phyloP scores from a whole-genome alignment of 1,140 invertebrate species.

The Parapsyche elsis region DNA sequence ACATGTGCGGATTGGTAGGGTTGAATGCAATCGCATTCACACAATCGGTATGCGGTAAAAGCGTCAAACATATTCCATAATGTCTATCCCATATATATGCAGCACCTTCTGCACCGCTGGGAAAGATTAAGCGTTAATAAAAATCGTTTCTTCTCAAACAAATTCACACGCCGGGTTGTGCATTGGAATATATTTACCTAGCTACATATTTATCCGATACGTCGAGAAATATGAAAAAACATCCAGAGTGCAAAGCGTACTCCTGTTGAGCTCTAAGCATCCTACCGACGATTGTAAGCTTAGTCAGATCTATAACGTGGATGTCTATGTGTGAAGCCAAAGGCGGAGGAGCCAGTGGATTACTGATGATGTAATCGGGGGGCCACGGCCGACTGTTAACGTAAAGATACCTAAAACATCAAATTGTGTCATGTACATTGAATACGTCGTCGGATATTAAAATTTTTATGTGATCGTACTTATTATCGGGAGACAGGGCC shows the following conservation, averaged over 20 bases:
- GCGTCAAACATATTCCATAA: conserved; percentile 82
- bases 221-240: conserved; percentile 91
- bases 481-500: conserved; percentile 87
- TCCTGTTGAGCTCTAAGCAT: conserved; percentile 88
- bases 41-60: conserved; percentile 83
- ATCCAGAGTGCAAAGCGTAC: conserved; percentile 88
- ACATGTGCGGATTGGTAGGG: conserved; percentile 82
- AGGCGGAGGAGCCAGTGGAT: conserved; percentile 84
- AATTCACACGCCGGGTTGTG: no score
- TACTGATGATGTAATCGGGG: conserved; percentile 79
- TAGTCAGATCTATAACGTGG: conserved; percentile 87
- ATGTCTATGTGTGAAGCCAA: conserved; percentile 94
- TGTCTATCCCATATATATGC: conserved; percentile 89
- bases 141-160: no score
- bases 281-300: conserved; percentile 81
- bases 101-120: conserved; percentile 89
- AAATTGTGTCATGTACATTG: conserved; percentile 40
- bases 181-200: no score
- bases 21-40: conserved; percentile 92
- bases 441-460: background rate
- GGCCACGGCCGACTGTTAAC: conserved; percentile 91
- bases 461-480: conserved; percentile 62
- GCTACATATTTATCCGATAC: conserved; percentile 88
- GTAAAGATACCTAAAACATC: conserved; percentile 78
- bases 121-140: conserved; percentile 55